Base-by-base conservation (phyloP, 2,888 invertebrate genomes). In the Tetanocera ferruginea region DNA sequence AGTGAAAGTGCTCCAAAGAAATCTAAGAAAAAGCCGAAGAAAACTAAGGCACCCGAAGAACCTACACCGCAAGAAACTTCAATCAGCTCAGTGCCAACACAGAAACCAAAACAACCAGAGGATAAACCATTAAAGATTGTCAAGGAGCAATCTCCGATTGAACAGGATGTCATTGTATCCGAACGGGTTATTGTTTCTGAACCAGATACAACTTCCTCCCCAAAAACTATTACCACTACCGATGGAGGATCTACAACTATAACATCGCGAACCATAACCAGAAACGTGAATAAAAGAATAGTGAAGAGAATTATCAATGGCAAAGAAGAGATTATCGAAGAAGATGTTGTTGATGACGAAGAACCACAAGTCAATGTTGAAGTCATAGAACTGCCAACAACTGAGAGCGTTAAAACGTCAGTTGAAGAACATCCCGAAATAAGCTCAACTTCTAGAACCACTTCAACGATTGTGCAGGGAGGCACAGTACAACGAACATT, bases 401-500 rank as follows among this genome's bases (percentile, higher is more conserved):
- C 11, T 11, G 43, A 14, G 2, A 43, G 43, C 14, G 11, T 14
- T 6, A 43, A 11, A 11, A 43, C 43, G 1, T 43, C 14, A 43
- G 3, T 43, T 43, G 66, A n/a, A 60, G 6, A n/a, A 25, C 9
- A 76, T 62, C 67, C 79, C 1, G 69, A 43, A 11, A 43, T 2
- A 14, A 14, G 14, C 11, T 43, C 43, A 6, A 43, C 14, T 11
- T 43, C 74, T 0, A 62, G 64, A 17, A 43, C 43, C 11, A 70
- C 80, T 8, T 76, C 81, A 9, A 72, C 80, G 28, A 66, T 80
- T 55, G 78, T 79, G 8, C 79, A 80, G 43, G 79, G 81, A 3
- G 81, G 81, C 34, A 57, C 76, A n/a, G 78, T 81, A 64, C 79
- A 77, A 11, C 76, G 79, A 9, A 81, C 83, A 0, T 71, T 82